Evolutionary conservation across 2,797 vertebrate species (phyloP).

Genomic region (Argyrosomus regius): DNA sequence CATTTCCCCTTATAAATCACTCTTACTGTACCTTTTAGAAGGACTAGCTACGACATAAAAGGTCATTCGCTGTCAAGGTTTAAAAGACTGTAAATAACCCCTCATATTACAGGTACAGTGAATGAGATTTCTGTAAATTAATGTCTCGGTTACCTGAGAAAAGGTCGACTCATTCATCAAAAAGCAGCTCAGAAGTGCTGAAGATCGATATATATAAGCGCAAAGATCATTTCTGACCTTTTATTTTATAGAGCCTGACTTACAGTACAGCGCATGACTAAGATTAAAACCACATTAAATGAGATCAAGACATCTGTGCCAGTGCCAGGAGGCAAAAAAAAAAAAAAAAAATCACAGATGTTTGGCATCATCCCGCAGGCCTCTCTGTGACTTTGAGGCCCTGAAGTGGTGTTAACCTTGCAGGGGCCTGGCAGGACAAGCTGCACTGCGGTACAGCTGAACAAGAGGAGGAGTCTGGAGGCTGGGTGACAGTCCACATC

Average conservation of each 20-base stretch:
- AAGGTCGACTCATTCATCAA: conserved; percentile 24
- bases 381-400: conserved; percentile 48
- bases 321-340: background rate
- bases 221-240: conserved; percentile 2
- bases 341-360: background rate
- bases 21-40: background rate
- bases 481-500: conserved; percentile 39
- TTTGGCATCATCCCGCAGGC: conserved; percentile 21
- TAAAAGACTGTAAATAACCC: conserved; percentile 4
- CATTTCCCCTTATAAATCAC: background rate
- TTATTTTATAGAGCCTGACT: conserved; percentile 14
- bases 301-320: conserved; percentile 1
- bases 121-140: background rate
- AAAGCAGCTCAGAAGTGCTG: background rate
- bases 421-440: conserved; percentile 27
- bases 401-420: conserved; percentile 55
- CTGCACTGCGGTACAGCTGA: conserved; percentile 62
- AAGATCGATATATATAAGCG: background rate
- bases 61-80: background rate
- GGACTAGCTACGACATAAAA: background rate
- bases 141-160: background rate
- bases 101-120: background rate
- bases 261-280: background rate
- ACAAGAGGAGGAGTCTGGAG: conserved; percentile 19
- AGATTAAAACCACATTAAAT: conserved; percentile 15